These are phyloP conservation scores for Sciaenops ocellatus DNA, from an alignment of 2,797 vertebrate species.

Conservation along the genomic window DNA sequence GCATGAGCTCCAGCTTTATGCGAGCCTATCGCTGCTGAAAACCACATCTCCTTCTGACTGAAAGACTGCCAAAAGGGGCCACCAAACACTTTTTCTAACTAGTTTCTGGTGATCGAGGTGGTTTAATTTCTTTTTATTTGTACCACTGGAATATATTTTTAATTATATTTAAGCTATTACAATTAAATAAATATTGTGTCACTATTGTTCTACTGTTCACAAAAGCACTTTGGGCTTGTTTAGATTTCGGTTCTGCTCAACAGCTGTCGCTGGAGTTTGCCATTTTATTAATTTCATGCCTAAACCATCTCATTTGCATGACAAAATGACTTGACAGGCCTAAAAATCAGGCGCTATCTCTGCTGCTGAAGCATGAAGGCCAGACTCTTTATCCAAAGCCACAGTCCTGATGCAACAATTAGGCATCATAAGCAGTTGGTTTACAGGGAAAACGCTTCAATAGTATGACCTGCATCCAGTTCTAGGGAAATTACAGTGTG, in stretches of 20 bases:
- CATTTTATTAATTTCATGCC: conserved; percentile 59
- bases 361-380: conserved; percentile 27
- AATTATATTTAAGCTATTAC: background rate
- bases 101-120: conserved; percentile 1
- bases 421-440: background rate
- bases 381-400: conserved; percentile 19
- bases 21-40: conserved; percentile 59
- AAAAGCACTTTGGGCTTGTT: conserved; percentile 19
- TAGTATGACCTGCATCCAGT: background rate
- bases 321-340: conserved; percentile 56
- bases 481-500: background rate
- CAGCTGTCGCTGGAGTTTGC: conserved; percentile 23
- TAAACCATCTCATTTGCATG: conserved; percentile 57
- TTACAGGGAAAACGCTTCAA: background rate
- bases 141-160: background rate
- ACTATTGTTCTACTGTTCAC: background rate
- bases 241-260: conserved; percentile 7
- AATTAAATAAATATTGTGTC: background rate
- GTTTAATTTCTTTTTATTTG: background rate
- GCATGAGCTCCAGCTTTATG: conserved; percentile 72
- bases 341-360: conserved; percentile 45
- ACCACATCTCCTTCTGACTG: conserved; percentile 28
- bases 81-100: conserved; percentile 23
- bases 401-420: conserved; percentile 13
- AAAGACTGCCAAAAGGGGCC: conserved; percentile 32